Base-by-base conservation (phyloP, 2,888 invertebrate genomes). In the Dryomyza anilis region DNA sequence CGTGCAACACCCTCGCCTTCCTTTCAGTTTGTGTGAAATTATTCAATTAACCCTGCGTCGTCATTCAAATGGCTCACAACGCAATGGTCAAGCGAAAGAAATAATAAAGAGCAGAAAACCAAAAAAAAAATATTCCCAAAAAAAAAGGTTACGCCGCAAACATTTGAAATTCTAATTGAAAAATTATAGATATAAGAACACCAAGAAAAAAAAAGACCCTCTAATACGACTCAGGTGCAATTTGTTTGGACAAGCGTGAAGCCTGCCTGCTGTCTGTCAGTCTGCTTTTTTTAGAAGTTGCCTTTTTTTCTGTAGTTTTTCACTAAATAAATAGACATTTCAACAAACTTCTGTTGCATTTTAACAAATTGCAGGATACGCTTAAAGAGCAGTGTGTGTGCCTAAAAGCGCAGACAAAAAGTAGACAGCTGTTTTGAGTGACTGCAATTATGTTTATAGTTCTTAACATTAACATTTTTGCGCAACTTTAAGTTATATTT, bases 221-320 rank as follows among this genome's bases (percentile, higher is more conserved):
- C 77, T 77, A 78, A 78, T 78, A 78, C 76, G 74, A 74, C 76
- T 79, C 79, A 79, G 79, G 79, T 80, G 79, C 80, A 79, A 79
- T 79, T 79, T 79, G 79, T 76, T 77, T 75, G 71, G 66, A 68
- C 67, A 65, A 76, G 74, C 75, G 76, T 78, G 75, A 77, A 78
- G 72, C 30, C 65, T n/a, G n/a, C n/a, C n/a, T 48, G 62, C 53
- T 63, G 67, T 61, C 36, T 25, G 36, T 23, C 60, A 39, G 52
- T 39, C 29, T 19, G 52, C 14, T n/a, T 12, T 45, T 45, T 27
- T 46, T 27, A 23, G 23, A 23, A 21, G 39, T 23, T 12, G 21
- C 12, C 12, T 55, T 33, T 23, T 36, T 55, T 21, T 12, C 25
- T 50, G 27, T 48, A 2, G 25, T 25, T 48, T 7, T 2, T 43